Evolutionary conservation across 1,140 invertebrate species (phyloP).

Genomic region (Rhagoletis pomonella): DNA sequence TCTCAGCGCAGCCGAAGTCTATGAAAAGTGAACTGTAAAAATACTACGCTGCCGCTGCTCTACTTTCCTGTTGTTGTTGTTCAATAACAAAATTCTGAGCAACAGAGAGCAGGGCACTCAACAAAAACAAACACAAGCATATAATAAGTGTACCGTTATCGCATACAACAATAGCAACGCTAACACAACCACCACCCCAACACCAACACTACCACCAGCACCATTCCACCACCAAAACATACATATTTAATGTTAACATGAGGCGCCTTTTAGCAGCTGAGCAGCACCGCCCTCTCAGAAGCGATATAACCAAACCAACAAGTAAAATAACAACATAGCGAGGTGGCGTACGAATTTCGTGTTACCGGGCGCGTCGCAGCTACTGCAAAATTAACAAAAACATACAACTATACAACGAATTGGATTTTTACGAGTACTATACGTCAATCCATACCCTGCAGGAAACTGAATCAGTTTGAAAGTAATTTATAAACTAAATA

Average conservation of each 20-base stretch:
- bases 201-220: neutral
- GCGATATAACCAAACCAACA: neutral
- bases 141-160: neutral
- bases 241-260: neutral
- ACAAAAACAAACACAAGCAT: neutral
- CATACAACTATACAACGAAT: neutral
- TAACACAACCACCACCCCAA: slow-evolving; percentile 20
- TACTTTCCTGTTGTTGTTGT: neutral
- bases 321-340: neutral
- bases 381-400: slow-evolving; percentile 4
- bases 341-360: neutral
- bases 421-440: neutral
- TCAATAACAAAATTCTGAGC: neutral
- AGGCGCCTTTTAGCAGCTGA: neutral
- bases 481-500: too few relatives aligned
- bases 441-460: too few relatives aligned
- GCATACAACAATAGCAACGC: neutral
- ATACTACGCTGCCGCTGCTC: neutral
- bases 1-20: neutral
- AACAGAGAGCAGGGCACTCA: neutral
- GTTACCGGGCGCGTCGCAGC: neutral
- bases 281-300: neutral
- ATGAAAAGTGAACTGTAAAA: neutral
- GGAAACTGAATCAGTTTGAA: too few relatives aligned
- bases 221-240: slow-evolving; percentile 31